Evolutionary conservation across 1,140 invertebrate genomes (phyloP), one percentile per base, ranked within the genome.

Genomic region (Homarus americanus): DNA sequence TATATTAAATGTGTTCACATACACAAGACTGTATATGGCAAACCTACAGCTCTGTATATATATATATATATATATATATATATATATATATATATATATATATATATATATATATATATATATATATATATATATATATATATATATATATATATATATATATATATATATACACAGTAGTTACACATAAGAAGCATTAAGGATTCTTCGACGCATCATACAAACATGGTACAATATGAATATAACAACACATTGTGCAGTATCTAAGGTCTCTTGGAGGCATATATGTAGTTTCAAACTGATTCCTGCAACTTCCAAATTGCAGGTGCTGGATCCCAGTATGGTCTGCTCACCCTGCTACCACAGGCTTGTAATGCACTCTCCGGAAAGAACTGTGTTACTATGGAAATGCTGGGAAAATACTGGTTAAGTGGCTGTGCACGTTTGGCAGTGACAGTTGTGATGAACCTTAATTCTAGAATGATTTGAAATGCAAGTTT

Each of bases 381-480:
- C 75, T 78, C 75, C 76, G 63, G 79, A 82, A 89, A 82, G 66
- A 82, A 72, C 49, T 73, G 53, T 79, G 58, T 82, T 75, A 82
- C 73, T 87, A 89, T 89, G 87, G 87, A 89, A 89, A 88, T 88
- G 86, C 86, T 88, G 36, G 34, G 76, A 88, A 88, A 86, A 87
- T 78, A 87, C 85, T 79, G 73, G 85, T 87, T n/a, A 88, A 73
- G 86, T 88, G 88, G 82, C 82, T 90, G 88, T 90, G 88, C 80
- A 83, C 88, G 36, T 84, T 78, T 84, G 88, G 88, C 88, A 90
- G 88, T 90, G 88, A 90, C 82, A 75, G 80, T 82, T 89, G 63
- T 80, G 87, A 82, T 66, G 53, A 82, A 41, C 32, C 82, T 76
- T 90, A 75, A 83, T 75, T 10, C 58, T 79, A 80, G 15, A 73